A percentile compares a stretch with the other conserved stretches of the same genome.
Evolutionary conservation across 2,113 vertebrate genomes (phyloP).

Genomic region (Oreochromis aureus): DNA sequence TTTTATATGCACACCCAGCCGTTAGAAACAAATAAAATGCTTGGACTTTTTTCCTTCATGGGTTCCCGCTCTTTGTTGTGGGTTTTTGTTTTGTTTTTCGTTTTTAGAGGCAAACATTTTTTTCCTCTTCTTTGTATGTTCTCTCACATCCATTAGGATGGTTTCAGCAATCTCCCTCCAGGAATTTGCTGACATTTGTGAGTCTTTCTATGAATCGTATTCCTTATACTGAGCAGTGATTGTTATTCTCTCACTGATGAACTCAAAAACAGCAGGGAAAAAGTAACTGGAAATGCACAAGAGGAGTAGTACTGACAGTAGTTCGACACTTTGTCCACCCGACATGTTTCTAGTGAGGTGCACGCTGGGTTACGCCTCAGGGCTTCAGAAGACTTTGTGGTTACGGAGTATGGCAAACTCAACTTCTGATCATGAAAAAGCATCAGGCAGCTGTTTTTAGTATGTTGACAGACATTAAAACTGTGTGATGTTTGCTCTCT

Average conservation of each 20-base stretch:
- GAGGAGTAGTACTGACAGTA: neutral
- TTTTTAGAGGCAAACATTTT: neutral
- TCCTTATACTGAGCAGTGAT: neutral
- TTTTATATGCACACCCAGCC: neutral
- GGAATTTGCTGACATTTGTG: neutral
- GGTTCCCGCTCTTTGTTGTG: neutral
- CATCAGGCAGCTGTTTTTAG: neutral
- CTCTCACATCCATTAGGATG: neutral
- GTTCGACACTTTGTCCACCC: neutral
- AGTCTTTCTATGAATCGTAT: neutral
- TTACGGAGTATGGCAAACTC: neutral
- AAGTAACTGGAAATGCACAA: neutral
- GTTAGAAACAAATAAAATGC: neutral
- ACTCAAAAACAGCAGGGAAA: neutral
- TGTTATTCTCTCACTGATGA: neutral
- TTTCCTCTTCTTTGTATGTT: neutral
- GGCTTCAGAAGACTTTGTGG: neutral
- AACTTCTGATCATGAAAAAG: neutral
- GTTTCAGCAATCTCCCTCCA: neutral
- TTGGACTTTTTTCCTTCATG: neutral
- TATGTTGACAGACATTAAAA: neutral
- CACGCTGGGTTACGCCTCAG: neutral
- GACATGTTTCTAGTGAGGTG: neutral
- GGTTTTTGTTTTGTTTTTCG: neutral
- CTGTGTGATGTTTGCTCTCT: neutral